These are phyloP conservation scores for Athalia cordata DNA, from an alignment of 2,888 invertebrate genomes.

Conservation along the genomic window DNA sequence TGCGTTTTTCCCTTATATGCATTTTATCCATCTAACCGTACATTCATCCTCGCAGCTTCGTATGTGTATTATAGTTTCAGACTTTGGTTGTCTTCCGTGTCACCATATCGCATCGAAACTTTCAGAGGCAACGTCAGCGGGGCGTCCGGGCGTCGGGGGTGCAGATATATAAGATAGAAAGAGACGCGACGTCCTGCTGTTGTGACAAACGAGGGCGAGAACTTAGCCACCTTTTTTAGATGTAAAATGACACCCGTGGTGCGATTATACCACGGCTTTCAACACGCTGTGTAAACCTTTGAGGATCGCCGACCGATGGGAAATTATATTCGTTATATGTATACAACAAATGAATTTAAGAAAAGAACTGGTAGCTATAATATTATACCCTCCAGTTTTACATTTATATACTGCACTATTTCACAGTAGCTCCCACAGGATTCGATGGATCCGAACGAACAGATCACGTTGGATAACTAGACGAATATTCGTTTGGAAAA, in stretches of 20 bases:
- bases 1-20: not conserved
- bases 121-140: slow-evolving; percentile 16
- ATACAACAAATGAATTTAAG: not conserved
- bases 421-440: not conserved
- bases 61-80: not conserved
- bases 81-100: not conserved
- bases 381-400: too few relatives aligned
- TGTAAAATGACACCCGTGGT: slow-evolving; percentile 61
- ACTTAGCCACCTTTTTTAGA: slow-evolving; percentile 68
- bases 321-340: slow-evolving; percentile 6
- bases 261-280: slow-evolving; percentile 57
- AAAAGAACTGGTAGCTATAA: too few relatives aligned
- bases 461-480: slow-evolving; percentile 21
- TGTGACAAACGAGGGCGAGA: slow-evolving; percentile 70
- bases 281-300: slow-evolving; percentile 37
- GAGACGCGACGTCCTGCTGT: slow-evolving; percentile 60
- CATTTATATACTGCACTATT: too few relatives aligned
- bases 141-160: slow-evolving; percentile 55
- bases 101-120: not conserved
- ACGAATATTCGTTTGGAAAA: not conserved
- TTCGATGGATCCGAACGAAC: slow-evolving; percentile 22
- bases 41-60: not conserved
- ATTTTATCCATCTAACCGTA: too few relatives aligned
- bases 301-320: slow-evolving; percentile 45
- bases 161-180: slow-evolving; percentile 48